These are phyloP conservation scores for silkworm (Bombyx mori) DNA, from an alignment of 1,140 invertebrate genomes.

Conservation along the genomic window ASM3026992v2 NC_085120.1:10507001-10507500, in stretches of 20 bases:
- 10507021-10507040: too few relatives aligned
- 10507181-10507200: too few relatives aligned
- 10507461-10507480: background rate
- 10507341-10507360: too few relatives aligned
- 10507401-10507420: background rate
- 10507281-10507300: background rate
- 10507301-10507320: background rate
- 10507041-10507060: too few relatives aligned
- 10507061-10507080: too few relatives aligned
- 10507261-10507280: background rate
- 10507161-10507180: too few relatives aligned
- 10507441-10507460: background rate
- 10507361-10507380: background rate
- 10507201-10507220: too few relatives aligned
- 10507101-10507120: too few relatives aligned
- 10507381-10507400: background rate
- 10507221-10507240: background rate
- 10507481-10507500: background rate
- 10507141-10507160: too few relatives aligned
- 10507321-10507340: background rate
- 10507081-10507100: too few relatives aligned
- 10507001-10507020: too few relatives aligned
- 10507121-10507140: too few relatives aligned
- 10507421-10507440: constrained; percentile 1
- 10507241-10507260: background rate